These are phyloP conservation scores for Puntigrus tetrazona DNA, from an alignment of 2,113 vertebrate species.

Conservation along the genomic window DNA sequence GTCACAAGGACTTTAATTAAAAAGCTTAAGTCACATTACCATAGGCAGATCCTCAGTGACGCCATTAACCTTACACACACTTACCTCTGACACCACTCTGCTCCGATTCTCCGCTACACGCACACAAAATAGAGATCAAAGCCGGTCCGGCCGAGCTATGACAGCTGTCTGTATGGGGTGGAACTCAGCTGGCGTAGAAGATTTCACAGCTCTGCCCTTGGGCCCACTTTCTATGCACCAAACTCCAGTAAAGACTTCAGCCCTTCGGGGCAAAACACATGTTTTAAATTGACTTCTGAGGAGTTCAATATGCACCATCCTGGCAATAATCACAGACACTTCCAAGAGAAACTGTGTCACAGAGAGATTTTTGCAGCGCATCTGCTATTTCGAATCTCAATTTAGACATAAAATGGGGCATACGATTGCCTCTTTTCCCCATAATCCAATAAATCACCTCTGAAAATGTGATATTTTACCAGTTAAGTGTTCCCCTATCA, in stretches of 20 bases:
- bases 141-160: neutral
- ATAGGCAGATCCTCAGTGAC: neutral
- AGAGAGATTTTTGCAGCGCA: conserved; percentile 2
- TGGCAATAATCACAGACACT: conserved; percentile 19
- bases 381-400: conserved; percentile 20
- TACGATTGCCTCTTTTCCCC: neutral
- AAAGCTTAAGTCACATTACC: conserved; percentile 9
- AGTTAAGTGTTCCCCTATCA: conserved; percentile 27
- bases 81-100: neutral
- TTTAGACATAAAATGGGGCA: conserved; percentile 21
- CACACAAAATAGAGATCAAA: conserved; percentile 16
- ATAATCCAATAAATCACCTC: conserved; percentile 18
- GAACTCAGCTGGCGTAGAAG: conserved; percentile 17
- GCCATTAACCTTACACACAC: neutral
- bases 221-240: neutral
- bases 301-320: conserved; percentile 23
- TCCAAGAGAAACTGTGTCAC: conserved; percentile 12
- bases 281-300: conserved; percentile 38
- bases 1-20: conserved; percentile 12
- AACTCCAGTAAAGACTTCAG: conserved; percentile 23
- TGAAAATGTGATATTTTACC: conserved; percentile 36
- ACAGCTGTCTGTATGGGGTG: neutral
- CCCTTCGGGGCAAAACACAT: conserved; percentile 40
- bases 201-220: conserved; percentile 1
- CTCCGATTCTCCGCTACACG: neutral